Base-by-base conservation (phyloP, 2,113 vertebrate genomes). In the Limanda limanda region DNA sequence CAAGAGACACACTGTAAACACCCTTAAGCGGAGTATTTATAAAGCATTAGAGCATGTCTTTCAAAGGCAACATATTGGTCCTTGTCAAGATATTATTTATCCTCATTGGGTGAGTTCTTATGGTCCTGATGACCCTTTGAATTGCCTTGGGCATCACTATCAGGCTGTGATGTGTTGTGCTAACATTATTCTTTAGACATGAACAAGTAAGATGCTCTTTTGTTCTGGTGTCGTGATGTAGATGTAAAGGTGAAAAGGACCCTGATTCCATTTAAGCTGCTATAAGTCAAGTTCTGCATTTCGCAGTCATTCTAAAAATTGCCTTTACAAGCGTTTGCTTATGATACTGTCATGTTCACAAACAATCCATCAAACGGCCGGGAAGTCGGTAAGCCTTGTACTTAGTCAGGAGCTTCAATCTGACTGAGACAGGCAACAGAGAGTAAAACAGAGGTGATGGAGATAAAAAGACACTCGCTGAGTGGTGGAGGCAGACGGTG, bases 281-380 rank as follows among this genome's bases (percentile, higher is more conserved):
- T 45, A 4, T 54, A 15, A 24, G 42, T 17, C 20, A 42, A 24
- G 47, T 52, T 52, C 31, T 1, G 8, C 2, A 4, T 56, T 40
- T n/a, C 15, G 40, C 13, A 20, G 12, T 75, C 8, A 21, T 59
- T 65, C 7, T 54, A 63, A 68, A 54, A 64, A 11, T 27, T 56
- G 4, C 12, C 45, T 47, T 61, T 59, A 54, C n/a, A 51, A 62
- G 20, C 3, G 13, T n/a, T 1, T 2, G 14, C 56, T 59, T 24
- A 40, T 40, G 14, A 68, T 60, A 13, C 24, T 48, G 23, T 42
- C 24, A 20, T 40, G 20, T 13, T 66, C 17, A 40, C 47, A 55
- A 74, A 71, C 17, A 51, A 58, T 68, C n/a, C 42, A 62, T 52
- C 51, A 83, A 35, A 42, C 25, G 62, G 63, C 57, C 15, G 10